Conservation (phyloP, 2,113 vertebrate genomes). For the Halcyon senegalensis region DNA sequence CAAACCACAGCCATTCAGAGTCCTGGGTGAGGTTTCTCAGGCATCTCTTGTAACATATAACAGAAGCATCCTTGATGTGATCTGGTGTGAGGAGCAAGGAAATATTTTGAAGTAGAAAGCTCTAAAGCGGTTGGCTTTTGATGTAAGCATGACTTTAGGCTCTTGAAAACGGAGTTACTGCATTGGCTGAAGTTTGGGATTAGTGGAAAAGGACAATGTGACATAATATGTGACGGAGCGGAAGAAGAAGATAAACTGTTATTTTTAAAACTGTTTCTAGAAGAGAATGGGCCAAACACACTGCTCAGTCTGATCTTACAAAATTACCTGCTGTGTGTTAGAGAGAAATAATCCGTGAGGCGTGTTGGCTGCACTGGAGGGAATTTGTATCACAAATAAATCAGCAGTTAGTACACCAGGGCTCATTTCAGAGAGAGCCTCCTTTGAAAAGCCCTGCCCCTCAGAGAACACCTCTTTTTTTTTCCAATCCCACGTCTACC, state of each 20-base stretch:
- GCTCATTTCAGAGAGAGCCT: not conserved
- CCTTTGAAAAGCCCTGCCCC: not conserved
- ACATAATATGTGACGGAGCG: not conserved
- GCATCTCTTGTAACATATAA: not conserved
- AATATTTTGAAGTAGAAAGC: not conserved
- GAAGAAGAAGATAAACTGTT: not conserved
- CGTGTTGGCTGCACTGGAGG: not conserved
- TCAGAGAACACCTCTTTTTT: not conserved
- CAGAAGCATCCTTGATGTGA: not conserved
- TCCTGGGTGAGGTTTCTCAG: not conserved
- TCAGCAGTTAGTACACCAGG: not conserved
- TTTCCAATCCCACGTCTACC: not conserved
- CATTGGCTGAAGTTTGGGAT: not conserved
- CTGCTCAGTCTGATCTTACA: not conserved
- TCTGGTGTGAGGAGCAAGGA: not conserved
- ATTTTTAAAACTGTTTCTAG: not conserved
- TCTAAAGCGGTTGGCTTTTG: not conserved
- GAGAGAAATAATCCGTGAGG: not conserved
- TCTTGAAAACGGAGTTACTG: not conserved
- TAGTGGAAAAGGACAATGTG: not conserved
- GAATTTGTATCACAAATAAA: conserved; percentile 7
- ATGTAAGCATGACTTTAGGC: not conserved
- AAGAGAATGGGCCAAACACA: not conserved
- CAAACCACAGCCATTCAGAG: not conserved
- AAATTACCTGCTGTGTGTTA: not conserved